Conservation (phyloP, 2,888 invertebrate species). For the Entomobrya proxima region DNA sequence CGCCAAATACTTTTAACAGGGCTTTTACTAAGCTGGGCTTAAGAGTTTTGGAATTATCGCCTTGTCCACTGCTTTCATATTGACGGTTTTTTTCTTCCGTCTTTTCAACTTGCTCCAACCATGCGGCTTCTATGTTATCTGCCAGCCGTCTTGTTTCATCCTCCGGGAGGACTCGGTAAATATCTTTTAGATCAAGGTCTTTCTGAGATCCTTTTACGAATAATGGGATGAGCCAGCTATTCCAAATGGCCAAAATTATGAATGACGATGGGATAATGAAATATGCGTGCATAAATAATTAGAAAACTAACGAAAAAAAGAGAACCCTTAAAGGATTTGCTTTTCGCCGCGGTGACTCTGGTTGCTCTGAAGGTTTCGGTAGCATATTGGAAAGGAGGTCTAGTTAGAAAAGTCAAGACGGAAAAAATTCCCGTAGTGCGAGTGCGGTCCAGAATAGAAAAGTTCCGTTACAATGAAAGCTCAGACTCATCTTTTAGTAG, state of each 20-base stretch:
- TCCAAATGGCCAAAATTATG: too few relatives aligned
- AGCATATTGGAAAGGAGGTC: not conserved
- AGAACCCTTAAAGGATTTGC: slow-evolving; percentile 64
- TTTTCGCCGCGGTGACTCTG: slow-evolving; percentile 63
- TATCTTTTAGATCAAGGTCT: slow-evolving; percentile 84
- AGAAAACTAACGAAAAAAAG: slow-evolving; percentile 69
- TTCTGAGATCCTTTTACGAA: slow-evolving; percentile 86
- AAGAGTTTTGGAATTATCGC: not conserved
- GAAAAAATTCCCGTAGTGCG: too few relatives aligned
- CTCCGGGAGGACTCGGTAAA: slow-evolving; percentile 83
- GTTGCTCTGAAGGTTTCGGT: slow-evolving; percentile 53
- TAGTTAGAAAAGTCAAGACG: not conserved
- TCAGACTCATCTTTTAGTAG: too few relatives aligned
- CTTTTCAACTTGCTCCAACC: slow-evolving; percentile 46
- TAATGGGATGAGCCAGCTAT: slow-evolving; percentile 87
- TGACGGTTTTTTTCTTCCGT: slow-evolving; percentile 23
- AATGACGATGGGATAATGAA: too few relatives aligned
- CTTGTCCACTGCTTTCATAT: not conserved
- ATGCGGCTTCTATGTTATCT: slow-evolving; percentile 80
- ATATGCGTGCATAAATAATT: too few relatives aligned
- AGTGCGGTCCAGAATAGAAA: too few relatives aligned
- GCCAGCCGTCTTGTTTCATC: slow-evolving; percentile 85
- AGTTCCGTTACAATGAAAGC: too few relatives aligned
- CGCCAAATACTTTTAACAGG: slow-evolving; percentile 39
- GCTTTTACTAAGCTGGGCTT: slow-evolving; percentile 54